phyloP scores from a whole-genome alignment of 2,888 invertebrate genomes.

The Pheosia gnoma region DNA sequence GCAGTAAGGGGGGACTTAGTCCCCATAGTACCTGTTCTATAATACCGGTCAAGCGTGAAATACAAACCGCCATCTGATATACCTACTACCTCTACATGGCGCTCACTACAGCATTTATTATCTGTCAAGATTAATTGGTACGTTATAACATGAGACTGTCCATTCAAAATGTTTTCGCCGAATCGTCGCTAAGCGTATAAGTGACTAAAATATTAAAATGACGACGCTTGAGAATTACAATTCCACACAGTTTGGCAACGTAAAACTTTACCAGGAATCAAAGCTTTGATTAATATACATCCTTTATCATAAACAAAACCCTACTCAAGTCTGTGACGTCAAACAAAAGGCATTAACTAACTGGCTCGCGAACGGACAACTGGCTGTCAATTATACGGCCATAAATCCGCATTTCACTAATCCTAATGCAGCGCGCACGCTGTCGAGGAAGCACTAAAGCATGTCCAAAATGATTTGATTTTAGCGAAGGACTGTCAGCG shows the following conservation, averaged over 20 bases:
- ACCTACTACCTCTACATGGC: too few relatives aligned
- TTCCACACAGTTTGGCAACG: not conserved
- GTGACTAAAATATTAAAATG: too few relatives aligned
- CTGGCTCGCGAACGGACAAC: constrained; percentile 9
- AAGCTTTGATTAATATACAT: not conserved
- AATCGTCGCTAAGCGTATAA: too few relatives aligned
- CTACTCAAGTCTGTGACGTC: constrained; percentile 5
- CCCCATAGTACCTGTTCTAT: too few relatives aligned
- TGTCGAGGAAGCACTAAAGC: constrained; percentile 56
- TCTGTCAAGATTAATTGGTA: too few relatives aligned
- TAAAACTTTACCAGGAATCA: not conserved
- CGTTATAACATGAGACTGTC: too few relatives aligned
- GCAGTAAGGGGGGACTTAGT: too few relatives aligned
- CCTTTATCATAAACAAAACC: constrained; percentile 4
- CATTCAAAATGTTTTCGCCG: too few relatives aligned
- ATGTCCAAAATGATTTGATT: constrained; percentile 47
- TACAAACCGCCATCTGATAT: too few relatives aligned
- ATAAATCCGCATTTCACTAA: constrained; percentile 43
- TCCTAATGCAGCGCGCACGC: constrained; percentile 34
- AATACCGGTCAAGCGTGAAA: too few relatives aligned
- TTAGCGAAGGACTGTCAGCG: constrained; percentile 60
- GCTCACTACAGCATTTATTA: too few relatives aligned
- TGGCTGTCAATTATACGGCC: constrained; percentile 37
- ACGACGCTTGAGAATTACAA: not conserved
- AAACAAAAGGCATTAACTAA: constrained; percentile 4